Evolutionary conservation across 2,797 vertebrate species (phyloP), one percentile per base, ranked within the genome.

Genomic region (Gobionotothen gibberifrons): DNA sequence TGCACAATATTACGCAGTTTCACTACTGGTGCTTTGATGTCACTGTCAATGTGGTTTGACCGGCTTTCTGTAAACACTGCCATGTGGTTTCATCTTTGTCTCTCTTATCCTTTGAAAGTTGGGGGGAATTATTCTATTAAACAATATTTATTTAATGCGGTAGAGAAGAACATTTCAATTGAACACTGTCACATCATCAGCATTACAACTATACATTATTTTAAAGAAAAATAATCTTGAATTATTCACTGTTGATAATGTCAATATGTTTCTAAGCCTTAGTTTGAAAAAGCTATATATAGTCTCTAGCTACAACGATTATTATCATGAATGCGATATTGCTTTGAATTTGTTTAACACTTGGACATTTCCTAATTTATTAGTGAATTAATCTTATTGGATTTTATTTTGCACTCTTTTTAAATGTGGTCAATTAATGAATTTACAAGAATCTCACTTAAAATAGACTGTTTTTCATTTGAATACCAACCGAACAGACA

Each of bases 51-150:
- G 84, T 66, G 56, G 85, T 81, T 43, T 55, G 63, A 85, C 79
- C 43, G 57, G 70, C 72, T 86, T 61, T 82, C 43, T 47, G 73
- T 82, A 58, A 81, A 85, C 82, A 83, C 29, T 12, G 61, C 48
- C 78, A 85, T 79, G 78, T 57, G 55, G 81, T 53, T 17, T 4
- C 26, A 49, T 22, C 15, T 51, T 0, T 13, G 11, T 54, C 7
- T 21, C 29, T 19, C n/a, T 22, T 9, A 56, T 44, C 44, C 6
- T 43, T 17, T 56, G 36, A 79, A 74, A 43, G 5, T 15, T 44
- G 13, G 26, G 52, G 9, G 48, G 42, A 57, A n/a, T 7, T 36
- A 13, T 56, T 29, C 21, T 1, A 40, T 42, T 10, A 3, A 9
- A 4, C 6, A 12, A 15, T 16, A 32, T 48, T 36, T 52, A 3